Evolutionary conservation across 1,140 invertebrate species (phyloP).

Genomic region (Harpegnathos saltator): DNA sequence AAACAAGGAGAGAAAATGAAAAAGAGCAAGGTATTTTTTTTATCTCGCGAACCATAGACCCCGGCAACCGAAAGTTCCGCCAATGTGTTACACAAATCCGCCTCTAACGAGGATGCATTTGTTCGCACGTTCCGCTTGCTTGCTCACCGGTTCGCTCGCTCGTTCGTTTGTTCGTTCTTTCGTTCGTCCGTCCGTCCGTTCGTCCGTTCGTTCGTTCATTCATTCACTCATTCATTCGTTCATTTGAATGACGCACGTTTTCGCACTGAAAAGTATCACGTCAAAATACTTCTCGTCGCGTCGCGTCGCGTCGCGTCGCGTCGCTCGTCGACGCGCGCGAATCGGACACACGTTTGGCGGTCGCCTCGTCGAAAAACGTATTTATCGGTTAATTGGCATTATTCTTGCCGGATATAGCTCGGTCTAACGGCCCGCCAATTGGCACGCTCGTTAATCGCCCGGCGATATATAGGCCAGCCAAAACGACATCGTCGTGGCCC

Average conservation of each 20-base stretch:
- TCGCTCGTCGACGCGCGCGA: conserved; percentile 40
- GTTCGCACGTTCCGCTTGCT: too few species aligned
- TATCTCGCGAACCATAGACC: too few species aligned
- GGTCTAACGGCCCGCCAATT: conserved; percentile 78
- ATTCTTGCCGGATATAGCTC: conserved; percentile 81
- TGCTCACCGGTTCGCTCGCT: too few species aligned
- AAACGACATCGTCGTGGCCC: background rate
- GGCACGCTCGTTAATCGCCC: conserved; percentile 79
- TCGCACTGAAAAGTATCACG: conserved; percentile 39
- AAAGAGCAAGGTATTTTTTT: too few species aligned
- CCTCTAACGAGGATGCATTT: background rate
- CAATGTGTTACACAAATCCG: conserved; percentile 5
- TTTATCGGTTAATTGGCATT: conserved; percentile 84
- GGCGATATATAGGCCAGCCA: conserved; percentile 3
- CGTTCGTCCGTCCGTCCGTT: too few species aligned
- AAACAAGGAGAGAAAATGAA: too few species aligned
- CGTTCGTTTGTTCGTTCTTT: too few species aligned
- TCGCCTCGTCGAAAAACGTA: conserved; percentile 78
- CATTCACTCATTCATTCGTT: background rate
- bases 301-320: conserved; percentile 3
- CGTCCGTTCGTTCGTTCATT: too few species aligned
- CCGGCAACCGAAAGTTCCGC: too few species aligned
- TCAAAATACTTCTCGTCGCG: conserved; percentile 33
- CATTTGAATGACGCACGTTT: conserved; percentile 7
- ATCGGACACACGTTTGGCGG: conserved; percentile 37